These are phyloP conservation scores for Natator depressus DNA, from an alignment of 2,113 vertebrate genomes.

Conservation along the genomic window DNA sequence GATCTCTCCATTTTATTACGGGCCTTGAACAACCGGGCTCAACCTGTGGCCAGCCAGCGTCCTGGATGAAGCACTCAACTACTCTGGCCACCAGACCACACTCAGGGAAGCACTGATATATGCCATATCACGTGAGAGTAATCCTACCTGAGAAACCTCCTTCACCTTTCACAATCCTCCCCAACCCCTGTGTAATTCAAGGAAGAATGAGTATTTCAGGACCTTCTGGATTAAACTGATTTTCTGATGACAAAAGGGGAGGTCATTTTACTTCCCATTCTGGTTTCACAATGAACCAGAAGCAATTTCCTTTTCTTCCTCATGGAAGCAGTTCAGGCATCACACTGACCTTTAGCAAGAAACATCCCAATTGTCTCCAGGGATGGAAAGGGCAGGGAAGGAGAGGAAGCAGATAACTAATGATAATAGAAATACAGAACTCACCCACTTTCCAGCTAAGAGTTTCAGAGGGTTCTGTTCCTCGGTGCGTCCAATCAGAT, in stretches of 20 bases:
- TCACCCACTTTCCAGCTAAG: neutral
- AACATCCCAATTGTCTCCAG: neutral
- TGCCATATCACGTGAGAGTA: neutral
- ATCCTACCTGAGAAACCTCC: neutral
- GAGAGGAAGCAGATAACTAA: neutral
- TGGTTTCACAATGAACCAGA: neutral
- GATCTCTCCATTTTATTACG: neutral
- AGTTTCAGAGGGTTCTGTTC: neutral
- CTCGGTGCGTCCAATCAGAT: neutral
- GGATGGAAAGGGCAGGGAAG: neutral
- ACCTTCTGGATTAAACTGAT: neutral
- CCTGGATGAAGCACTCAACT: neutral
- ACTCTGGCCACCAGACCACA: neutral
- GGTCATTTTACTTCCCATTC: neutral
- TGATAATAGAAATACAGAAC: neutral
- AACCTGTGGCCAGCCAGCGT: neutral
- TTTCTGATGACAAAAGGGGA: neutral
- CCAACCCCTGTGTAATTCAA: neutral
- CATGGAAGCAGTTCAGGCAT: neutral
- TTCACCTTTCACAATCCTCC: neutral
- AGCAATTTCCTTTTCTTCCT: neutral
- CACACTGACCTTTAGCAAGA: neutral
- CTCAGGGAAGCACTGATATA: neutral
- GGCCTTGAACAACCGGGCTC: neutral
- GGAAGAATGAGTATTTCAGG: neutral